phyloP scores from a whole-genome alignment of 2,113 vertebrate species.

The Blennius ocellaris region DNA sequence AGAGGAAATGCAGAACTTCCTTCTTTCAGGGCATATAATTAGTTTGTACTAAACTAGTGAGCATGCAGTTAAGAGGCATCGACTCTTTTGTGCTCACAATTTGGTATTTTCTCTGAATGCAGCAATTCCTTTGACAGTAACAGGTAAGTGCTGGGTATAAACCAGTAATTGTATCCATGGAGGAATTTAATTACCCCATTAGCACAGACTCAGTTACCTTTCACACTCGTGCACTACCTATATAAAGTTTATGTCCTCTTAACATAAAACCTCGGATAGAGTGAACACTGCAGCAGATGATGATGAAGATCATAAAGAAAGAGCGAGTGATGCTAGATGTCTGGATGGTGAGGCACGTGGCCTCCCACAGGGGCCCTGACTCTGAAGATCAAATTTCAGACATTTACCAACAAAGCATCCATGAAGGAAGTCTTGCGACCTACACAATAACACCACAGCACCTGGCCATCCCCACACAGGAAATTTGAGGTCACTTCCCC shows the following conservation, averaged over 20 bases:
- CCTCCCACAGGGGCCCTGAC: constrained; percentile 70
- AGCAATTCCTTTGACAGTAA: constrained; percentile 61
- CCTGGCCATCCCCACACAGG: constrained; percentile 78
- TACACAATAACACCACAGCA: constrained; percentile 74
- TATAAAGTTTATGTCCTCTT: constrained; percentile 59
- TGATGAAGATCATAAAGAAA: neutral
- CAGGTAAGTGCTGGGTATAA: constrained; percentile 67
- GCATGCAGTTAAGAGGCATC: constrained; percentile 38
- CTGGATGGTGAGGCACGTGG: constrained; percentile 47
- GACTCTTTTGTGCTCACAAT: constrained; percentile 50
- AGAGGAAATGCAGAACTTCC: constrained; percentile 6
- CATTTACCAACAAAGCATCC: constrained; percentile 77
- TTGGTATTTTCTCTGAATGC: constrained; percentile 70
- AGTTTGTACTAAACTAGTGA: constrained; percentile 55
- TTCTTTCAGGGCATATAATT: constrained; percentile 50
- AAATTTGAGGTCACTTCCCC: constrained; percentile 81
- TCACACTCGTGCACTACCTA: constrained; percentile 42
- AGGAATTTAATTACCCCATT: constrained; percentile 75
- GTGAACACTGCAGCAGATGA: constrained; percentile 2
- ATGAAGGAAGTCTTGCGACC: constrained; percentile 77
- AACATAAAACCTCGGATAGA: constrained; percentile 27
- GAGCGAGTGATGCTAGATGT: constrained; percentile 47
- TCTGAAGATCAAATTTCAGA: constrained; percentile 77
- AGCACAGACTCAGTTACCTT: constrained; percentile 58
- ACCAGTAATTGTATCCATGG: constrained; percentile 67